phyloP scores from a whole-genome alignment of 1,140 invertebrate genomes.

The Arion vulgaris region DNA sequence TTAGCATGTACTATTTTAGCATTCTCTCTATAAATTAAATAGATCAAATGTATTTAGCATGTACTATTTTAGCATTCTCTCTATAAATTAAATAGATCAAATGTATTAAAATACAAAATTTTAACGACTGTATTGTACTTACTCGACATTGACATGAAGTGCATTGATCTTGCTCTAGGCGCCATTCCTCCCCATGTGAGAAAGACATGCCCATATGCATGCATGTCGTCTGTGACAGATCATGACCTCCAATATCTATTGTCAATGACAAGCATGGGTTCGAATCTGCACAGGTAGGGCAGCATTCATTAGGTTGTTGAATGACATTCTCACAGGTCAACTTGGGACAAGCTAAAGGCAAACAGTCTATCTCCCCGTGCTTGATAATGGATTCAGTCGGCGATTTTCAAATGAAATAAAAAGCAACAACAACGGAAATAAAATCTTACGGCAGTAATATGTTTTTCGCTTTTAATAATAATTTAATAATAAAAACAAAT shows the following conservation, averaged over 20 bases:
- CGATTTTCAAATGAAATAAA: too few relatives aligned
- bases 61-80: too few relatives aligned
- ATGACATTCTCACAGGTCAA: conserved; percentile 80
- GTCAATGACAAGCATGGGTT: conserved; percentile 71
- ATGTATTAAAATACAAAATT: too few relatives aligned
- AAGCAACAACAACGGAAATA: too few relatives aligned
- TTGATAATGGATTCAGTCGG: too few relatives aligned
- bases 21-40: too few relatives aligned
- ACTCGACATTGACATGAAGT: conserved; percentile 86
- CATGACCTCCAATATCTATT: conserved; percentile 50
- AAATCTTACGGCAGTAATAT: too few relatives aligned
- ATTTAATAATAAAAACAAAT: too few relatives aligned
- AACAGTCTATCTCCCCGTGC: conserved; percentile 91
- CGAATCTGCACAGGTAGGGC: conserved; percentile 80
- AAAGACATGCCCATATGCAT: conserved; percentile 51
- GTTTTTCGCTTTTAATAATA: too few relatives aligned
- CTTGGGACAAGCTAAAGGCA: conserved; percentile 87
- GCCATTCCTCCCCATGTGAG: conserved; percentile 54
- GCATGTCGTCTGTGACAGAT: conserved; percentile 48
- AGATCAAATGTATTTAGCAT: too few relatives aligned
- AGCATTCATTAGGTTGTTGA: conserved; percentile 77
- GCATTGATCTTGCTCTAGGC: conserved; percentile 78
- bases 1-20: too few relatives aligned
- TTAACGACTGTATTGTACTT: conserved; percentile 57
- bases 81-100: too few relatives aligned